phyloP scores from a whole-genome alignment of 1,140 invertebrate genomes.

The Aphis gossypii region DNA sequence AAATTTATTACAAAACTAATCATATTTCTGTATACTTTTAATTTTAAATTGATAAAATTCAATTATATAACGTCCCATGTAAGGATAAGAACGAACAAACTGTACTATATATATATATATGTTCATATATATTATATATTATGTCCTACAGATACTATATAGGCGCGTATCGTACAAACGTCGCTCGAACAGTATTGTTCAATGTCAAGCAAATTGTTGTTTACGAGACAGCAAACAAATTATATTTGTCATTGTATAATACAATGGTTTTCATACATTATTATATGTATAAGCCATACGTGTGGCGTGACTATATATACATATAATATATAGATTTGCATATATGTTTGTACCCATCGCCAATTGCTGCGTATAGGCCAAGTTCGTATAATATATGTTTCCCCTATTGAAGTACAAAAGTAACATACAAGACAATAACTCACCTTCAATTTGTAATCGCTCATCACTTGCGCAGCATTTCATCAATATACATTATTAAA shows the following conservation, averaged over 20 bases:
- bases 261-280: neutral
- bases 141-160: neutral
- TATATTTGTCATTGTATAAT: constrained; percentile 39
- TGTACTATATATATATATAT: neutral
- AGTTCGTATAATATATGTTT: neutral
- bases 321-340: neutral
- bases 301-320: neutral
- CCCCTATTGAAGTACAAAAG: neutral
- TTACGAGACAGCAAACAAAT: constrained; percentile 16
- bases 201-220: constrained; percentile 14
- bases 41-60: neutral
- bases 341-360: neutral
- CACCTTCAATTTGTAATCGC: constrained; percentile 45
- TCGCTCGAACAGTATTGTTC: neutral
- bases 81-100: neutral
- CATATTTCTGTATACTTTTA: neutral
- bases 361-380: neutral
- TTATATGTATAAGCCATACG: neutral
- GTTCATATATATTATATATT: neutral
- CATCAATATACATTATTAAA: constrained; percentile 8
- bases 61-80: neutral
- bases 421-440: neutral
- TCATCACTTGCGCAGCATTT: neutral
- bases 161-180: neutral
- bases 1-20: neutral